These are phyloP conservation scores for Enteromius unitaeniatus DNA, from an alignment of 2,797 vertebrate genomes.

Conservation along the genomic window DNA sequence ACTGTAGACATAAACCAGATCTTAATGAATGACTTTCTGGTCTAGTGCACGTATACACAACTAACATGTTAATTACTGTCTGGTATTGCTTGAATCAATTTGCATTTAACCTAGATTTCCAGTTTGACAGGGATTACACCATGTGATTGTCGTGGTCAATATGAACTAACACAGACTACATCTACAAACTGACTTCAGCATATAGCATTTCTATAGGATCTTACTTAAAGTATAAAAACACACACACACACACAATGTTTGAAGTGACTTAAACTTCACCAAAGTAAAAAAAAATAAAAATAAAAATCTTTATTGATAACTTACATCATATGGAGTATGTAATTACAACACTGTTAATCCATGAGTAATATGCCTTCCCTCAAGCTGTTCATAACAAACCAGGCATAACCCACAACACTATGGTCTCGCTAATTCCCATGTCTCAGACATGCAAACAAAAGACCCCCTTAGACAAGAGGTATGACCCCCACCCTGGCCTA, in stretches of 20 bases:
- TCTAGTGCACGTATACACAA: conserved; percentile 69
- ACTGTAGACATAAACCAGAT: conserved; percentile 63
- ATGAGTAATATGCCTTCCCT: conserved; percentile 46
- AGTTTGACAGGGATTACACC: conserved; percentile 62
- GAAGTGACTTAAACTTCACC: background rate
- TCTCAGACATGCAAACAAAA: conserved; percentile 86
- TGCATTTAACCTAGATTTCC: conserved; percentile 80
- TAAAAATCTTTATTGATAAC: conserved; percentile 1
- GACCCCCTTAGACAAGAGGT: conserved; percentile 83
- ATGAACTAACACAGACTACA: conserved; percentile 18
- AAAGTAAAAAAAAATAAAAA: background rate
- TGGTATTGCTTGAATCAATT: conserved; percentile 75
- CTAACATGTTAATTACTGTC: conserved; percentile 72
- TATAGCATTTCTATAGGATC: background rate
- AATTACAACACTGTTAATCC: conserved; percentile 53
- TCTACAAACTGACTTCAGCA: background rate
- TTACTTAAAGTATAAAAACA: background rate
- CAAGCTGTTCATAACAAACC: conserved; percentile 58
- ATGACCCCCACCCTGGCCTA: conserved; percentile 74
- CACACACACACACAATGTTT: background rate
- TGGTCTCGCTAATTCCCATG: conserved; percentile 59
- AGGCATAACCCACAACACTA: conserved; percentile 61
- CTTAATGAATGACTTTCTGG: conserved; percentile 74
- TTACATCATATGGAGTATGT: conserved; percentile 5
- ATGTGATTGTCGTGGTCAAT: conserved; percentile 47